A percentile compares a stretch with the other conserved stretches of the same genome.
Conservation (phyloP, 2,888 invertebrate genomes). For the Theodoxus fluviatilis region DNA sequence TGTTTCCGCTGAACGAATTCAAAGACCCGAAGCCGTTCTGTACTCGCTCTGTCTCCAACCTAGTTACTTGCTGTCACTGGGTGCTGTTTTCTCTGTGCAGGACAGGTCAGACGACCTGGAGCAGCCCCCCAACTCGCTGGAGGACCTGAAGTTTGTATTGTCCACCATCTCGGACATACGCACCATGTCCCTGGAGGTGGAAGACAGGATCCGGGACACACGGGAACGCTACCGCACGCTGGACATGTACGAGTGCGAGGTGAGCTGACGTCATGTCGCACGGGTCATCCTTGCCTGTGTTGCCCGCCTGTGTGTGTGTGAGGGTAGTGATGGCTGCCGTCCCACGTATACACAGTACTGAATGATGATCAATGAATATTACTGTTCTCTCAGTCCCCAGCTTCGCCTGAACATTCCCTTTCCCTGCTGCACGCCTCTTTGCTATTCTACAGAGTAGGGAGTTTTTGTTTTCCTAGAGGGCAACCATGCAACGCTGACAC, state of each 20-base stretch:
- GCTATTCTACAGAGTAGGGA: too few species aligned
- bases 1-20: too few species aligned
- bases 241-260: constrained; percentile 75
- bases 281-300: background rate
- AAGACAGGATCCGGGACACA: constrained; percentile 76
- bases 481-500: too few species aligned
- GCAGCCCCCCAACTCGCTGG: constrained; percentile 79
- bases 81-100: constrained; percentile 60
- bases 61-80: too few species aligned
- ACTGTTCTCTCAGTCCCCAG: too few species aligned
- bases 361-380: too few species aligned
- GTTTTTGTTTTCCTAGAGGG: too few species aligned
- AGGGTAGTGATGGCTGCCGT: background rate
- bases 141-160: constrained; percentile 85
- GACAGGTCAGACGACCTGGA: constrained; percentile 75
- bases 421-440: too few species aligned
- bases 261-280: constrained; percentile 54
- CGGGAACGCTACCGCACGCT: constrained; percentile 82
- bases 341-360: too few species aligned
- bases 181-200: constrained; percentile 78
- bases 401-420: too few species aligned
- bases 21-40: too few species aligned
- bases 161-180: constrained; percentile 81
- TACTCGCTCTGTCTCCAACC: too few species aligned
- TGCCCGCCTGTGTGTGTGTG: background rate